Evolutionary conservation across 1,140 invertebrate species (phyloP), one percentile per base, ranked within the genome.

Genomic region (Holcopasites calliopsidis): DNA sequence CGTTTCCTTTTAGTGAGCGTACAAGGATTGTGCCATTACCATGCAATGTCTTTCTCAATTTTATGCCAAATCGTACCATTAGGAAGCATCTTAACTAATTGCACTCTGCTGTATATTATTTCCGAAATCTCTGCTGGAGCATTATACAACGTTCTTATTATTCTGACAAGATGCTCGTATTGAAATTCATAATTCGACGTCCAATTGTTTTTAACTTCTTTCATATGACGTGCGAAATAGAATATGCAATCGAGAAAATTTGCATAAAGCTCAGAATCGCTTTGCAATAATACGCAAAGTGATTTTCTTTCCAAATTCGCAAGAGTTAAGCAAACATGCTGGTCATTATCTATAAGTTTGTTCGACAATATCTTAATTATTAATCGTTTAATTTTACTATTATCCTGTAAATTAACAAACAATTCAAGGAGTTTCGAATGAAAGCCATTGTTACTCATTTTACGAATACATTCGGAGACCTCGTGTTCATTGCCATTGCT

Each of bases 161-260:
- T 83, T 31, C 74, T 83, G 3, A 90, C 68, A 70, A 94, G 80
- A 80, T 93, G 88, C 28, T 86, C 82, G 85, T 93, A 93, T 31
- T 89, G 88, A 26, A 94, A 85, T 68, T 92, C 90, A 58, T 91
- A 62, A 44, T 88, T 49, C 11, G 85, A 85, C 75, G 89, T 77
- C 93, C 91, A 91, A 58, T 87, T 44, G 85, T 84, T 57, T 79
- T 91, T 64, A 11, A 82, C 26, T 28, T 84, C 83, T 58, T 81
- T 85, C 91, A 93, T 93, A 76, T 85, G 87, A 31, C 87, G 83
- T 66, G 92, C 92, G 79, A 93, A 92, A 83, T 94, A 93, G 64
- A 93, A 88, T 52, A 94, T 86, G 78, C 91, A 92, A 84, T 93
- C 93, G n/a, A 92, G 80, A 42, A 94, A 89, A 62, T 90, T 85